Conservation (phyloP, 2,888 invertebrate genomes). For the Acronicta alni region DNA sequence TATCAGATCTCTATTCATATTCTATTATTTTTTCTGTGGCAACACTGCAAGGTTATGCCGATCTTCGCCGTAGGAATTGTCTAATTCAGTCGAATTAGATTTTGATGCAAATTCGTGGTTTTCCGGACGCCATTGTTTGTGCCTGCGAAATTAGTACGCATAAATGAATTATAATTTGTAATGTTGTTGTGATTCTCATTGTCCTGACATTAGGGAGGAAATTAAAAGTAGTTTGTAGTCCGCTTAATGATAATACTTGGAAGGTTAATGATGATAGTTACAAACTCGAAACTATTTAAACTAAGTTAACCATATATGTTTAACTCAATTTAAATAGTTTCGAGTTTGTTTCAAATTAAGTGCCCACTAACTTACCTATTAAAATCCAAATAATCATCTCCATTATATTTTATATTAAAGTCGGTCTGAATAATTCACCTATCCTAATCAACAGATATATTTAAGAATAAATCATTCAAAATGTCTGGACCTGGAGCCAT, state of each 20-base stretch:
- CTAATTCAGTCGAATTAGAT: constrained; percentile 41
- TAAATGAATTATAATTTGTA: constrained; percentile 40
- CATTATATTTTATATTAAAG: too few species aligned
- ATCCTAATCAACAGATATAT: neutral
- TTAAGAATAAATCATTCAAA: constrained; percentile 7
- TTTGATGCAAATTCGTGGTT: constrained; percentile 49
- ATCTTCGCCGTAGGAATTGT: constrained; percentile 47
- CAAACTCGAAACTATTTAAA: too few species aligned
- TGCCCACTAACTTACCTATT: too few species aligned
- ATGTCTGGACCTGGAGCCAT: constrained; percentile 12
- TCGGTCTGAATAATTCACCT: too few species aligned
- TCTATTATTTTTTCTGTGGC: constrained; percentile 53
- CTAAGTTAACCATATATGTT: too few species aligned
- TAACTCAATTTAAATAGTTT: neutral
- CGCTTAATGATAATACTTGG: neutral
- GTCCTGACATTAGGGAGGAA: constrained; percentile 14
- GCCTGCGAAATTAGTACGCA: constrained; percentile 32
- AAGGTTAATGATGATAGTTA: neutral
- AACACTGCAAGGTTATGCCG: constrained; percentile 54
- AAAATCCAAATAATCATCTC: too few species aligned
- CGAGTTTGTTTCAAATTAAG: too few species aligned
- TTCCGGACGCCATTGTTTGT: constrained; percentile 50
- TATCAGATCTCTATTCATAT: constrained; percentile 58
- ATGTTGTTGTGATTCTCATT: constrained; percentile 27
- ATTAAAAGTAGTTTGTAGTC: constrained; percentile 1